phyloP scores from a whole-genome alignment of 2,888 invertebrate genomes.

The Athalia rosae region DNA sequence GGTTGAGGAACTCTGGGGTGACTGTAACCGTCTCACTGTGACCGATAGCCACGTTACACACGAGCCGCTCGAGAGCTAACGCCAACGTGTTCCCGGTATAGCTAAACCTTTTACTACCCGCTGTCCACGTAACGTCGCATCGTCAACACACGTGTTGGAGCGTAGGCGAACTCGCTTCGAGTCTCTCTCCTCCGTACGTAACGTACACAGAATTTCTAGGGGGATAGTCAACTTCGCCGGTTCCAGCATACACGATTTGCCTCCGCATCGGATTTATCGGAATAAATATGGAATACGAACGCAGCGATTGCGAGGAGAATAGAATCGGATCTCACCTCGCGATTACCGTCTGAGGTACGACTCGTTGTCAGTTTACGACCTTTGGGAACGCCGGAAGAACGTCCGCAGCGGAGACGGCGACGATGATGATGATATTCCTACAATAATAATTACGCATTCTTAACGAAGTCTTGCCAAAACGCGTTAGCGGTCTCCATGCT shows the following conservation, averaged over 20 bases:
- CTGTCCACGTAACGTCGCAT: neutral
- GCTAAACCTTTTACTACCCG: slow-evolving; percentile 1
- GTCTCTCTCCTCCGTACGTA: neutral
- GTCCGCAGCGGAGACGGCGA: neutral
- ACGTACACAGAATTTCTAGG: neutral
- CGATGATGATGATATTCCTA: neutral
- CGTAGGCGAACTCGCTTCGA: slow-evolving; percentile 24
- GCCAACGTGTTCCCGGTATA: slow-evolving; percentile 3
- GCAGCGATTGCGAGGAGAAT: no score
- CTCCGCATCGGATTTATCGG: neutral
- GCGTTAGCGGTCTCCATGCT: no score
- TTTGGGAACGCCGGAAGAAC: slow-evolving; percentile 4
- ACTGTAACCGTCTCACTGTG: neutral
- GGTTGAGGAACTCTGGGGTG: slow-evolving; percentile 65
- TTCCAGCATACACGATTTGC: neutral
- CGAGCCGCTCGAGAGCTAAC: neutral
- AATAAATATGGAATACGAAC: no score
- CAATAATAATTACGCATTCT: neutral
- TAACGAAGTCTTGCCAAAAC: no score
- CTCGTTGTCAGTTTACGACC: neutral
- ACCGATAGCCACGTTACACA: neutral
- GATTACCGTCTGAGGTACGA: neutral
- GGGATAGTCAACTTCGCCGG: neutral
- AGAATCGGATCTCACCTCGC: neutral
- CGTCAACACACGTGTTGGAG: slow-evolving; percentile 14